These are phyloP conservation scores for Nemopilema nomurai DNA, from an alignment of 30 jellyfish, hydroid and myxozoan genomes.

Conservation along the genomic window DNA sequence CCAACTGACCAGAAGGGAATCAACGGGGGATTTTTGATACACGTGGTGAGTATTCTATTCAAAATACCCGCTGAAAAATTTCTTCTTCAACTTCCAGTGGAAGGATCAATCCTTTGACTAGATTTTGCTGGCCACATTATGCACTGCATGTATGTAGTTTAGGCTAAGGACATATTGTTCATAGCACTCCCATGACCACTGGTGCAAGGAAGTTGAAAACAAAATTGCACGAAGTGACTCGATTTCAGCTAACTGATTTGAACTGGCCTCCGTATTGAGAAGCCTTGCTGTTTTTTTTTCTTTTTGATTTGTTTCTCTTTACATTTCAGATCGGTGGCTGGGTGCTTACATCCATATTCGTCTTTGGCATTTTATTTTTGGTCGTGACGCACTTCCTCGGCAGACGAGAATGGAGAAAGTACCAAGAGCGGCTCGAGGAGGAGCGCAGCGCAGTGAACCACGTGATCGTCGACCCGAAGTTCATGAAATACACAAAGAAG, in stretches of 20 bases:
- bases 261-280: too few species aligned
- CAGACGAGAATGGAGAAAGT: slow-evolving; percentile 60
- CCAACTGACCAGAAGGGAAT: not conserved
- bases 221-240: too few species aligned
- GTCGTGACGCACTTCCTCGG: slow-evolving; percentile 71
- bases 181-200: too few species aligned
- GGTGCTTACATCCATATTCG: slow-evolving; percentile 50
- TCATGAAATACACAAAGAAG: slow-evolving; percentile 38
- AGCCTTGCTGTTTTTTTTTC: not conserved
- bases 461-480: slow-evolving; percentile 45
- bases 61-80: not conserved
- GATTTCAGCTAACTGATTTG: too few species aligned
- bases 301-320: not conserved
- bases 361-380: slow-evolving; percentile 51
- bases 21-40: not conserved
- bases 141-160: too few species aligned
- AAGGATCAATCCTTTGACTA: too few species aligned
- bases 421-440: slow-evolving; percentile 32
- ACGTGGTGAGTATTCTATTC: not conserved
- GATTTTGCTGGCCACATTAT: too few species aligned
- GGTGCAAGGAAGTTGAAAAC: too few species aligned
- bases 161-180: too few species aligned
- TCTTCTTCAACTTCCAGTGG: not conserved
- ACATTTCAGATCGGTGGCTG: slow-evolving; percentile 75
- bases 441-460: slow-evolving; percentile 26